Evolutionary conservation across 1,140 invertebrate species (phyloP), one percentile per base, ranked within the genome.

Genomic region (Euwallacea similis): DNA sequence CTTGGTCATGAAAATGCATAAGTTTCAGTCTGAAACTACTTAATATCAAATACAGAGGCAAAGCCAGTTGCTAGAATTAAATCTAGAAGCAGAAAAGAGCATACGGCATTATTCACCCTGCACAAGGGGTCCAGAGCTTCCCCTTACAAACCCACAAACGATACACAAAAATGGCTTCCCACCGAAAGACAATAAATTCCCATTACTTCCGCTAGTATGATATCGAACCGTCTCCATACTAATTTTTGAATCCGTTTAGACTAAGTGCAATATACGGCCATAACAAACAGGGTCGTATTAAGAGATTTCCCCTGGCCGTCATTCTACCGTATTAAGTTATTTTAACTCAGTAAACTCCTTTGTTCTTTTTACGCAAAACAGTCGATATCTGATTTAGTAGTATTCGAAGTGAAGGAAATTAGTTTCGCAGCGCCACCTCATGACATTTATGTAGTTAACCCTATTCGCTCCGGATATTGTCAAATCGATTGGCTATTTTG

Each of bases 241-340:
- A 74, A 74, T 74, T 74, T 70, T 70, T 58, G 69, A 74, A 71
- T 74, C 73, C 73, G 68, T 67, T 73, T 69, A 64, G 42, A 58
- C 41, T 69, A 59, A 67, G 13, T 58, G 55, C 54, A 58, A 66
- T 41, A 33, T 55, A 66, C 11, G 46, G 10, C 0, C 33, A 67
- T 43, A 58, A n/a, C 15, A 33, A 10, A 42, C 55, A 66, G 59
- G 47, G 15, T 43, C 46, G 16, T 58, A 53, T 50, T n/a, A 21
- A 60, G 55, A 50, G 46, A 4, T 33, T 33, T 33, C 4, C 4
- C 21, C 4, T 33, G 1, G 4, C 4, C 21, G 4, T 33, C 21
- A 33, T 33, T 33, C 21, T 33, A 2, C 21, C 21, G 4, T 33
- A 33, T 33, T 33, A 33, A 33, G 21, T 33, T 33, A 33, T 4